phyloP scores from a whole-genome alignment of 1,140 invertebrate species.

The Notospermus geniculatus region DNA sequence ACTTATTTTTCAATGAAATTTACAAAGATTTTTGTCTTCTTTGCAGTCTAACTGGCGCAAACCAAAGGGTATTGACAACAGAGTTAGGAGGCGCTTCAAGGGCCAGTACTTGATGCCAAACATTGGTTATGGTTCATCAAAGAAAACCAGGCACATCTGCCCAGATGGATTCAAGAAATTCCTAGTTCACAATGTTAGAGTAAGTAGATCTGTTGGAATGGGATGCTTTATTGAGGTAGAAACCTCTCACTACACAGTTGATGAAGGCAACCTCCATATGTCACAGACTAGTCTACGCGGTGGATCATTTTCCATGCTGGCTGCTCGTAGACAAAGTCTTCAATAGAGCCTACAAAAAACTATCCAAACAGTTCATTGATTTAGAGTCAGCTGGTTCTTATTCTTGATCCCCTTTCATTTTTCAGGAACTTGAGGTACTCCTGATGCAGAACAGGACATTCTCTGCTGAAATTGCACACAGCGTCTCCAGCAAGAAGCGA shows the following conservation, averaged over 20 bases:
- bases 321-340: too few relatives aligned
- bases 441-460: constrained; percentile 98
- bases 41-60: constrained; percentile 82
- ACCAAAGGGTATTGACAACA: constrained; percentile 99
- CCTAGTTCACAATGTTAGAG: constrained; percentile 78
- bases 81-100: constrained; percentile 97
- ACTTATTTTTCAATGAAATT: too few relatives aligned
- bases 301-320: too few relatives aligned
- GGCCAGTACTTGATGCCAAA: constrained; percentile 98
- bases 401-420: constrained; percentile 18
- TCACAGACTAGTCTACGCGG: too few relatives aligned
- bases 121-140: constrained; percentile 97
- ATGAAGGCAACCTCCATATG: too few relatives aligned
- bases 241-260: too few relatives aligned
- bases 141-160: constrained; percentile 91
- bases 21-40: too few relatives aligned
- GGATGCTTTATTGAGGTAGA: too few relatives aligned
- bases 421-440: constrained; percentile 94
- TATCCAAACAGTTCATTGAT: too few relatives aligned
- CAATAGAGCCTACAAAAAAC: too few relatives aligned
- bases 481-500: constrained; percentile 93
- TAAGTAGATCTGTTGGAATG: constrained; percentile 58
- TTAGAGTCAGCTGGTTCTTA: not conserved
- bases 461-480: constrained; percentile 96
- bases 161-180: constrained; percentile 98